Conservation (phyloP, 2,888 invertebrate species). For the Brachypalpus laphriformis region DNA sequence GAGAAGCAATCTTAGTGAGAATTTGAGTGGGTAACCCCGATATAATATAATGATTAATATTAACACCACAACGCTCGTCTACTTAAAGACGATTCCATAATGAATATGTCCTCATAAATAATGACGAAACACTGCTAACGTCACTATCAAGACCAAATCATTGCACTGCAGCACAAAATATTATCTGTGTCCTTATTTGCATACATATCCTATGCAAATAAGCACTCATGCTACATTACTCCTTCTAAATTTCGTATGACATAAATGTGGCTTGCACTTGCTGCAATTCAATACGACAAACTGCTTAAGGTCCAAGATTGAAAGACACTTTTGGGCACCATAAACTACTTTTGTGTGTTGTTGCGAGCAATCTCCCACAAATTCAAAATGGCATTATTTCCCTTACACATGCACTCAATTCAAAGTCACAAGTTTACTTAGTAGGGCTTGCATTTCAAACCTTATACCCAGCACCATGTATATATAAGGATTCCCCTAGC, state of each 20-base stretch:
- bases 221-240: background rate
- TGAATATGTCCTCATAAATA: background rate
- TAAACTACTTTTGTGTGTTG: background rate
- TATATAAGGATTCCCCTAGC: constrained; percentile 19
- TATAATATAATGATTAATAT: too few species aligned
- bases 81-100: too few species aligned
- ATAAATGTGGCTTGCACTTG: constrained; percentile 8
- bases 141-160: background rate
- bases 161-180: background rate
- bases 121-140: background rate
- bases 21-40: too few species aligned
- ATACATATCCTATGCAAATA: background rate
- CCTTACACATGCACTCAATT: constrained; percentile 14
- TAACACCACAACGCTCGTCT: too few species aligned
- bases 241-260: background rate
- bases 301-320: background rate
- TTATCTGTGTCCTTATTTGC: background rate
- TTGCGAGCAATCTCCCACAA: background rate
- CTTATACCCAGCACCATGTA: background rate
- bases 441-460: constrained; percentile 19
- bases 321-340: constrained; percentile 8
- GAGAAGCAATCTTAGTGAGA: too few species aligned
- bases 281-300: background rate
- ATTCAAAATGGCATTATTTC: constrained; percentile 37
- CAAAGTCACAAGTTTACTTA: constrained; percentile 24